phyloP scores from a whole-genome alignment of 2,113 vertebrate genomes.

The Gasterosteus aculeatus region DNA sequence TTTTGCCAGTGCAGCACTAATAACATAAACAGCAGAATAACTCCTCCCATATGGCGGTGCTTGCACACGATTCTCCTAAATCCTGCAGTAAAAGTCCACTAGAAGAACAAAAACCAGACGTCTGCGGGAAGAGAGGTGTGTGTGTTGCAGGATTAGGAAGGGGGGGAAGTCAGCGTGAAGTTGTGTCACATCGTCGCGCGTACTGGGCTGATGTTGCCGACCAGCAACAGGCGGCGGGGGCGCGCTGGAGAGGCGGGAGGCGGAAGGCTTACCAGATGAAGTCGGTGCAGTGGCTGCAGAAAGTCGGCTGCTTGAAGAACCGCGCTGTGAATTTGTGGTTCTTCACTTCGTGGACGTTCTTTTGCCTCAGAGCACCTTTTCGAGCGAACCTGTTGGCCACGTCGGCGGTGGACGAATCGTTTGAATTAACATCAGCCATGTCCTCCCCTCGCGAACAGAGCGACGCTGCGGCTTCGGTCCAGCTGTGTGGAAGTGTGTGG shows the following conservation, averaged over 20 bases:
- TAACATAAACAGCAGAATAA: constrained; percentile 23
- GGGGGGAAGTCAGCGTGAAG: constrained; percentile 32
- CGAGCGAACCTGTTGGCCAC: constrained; percentile 89
- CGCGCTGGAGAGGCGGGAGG: constrained; percentile 22
- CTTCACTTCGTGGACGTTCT: constrained; percentile 89
- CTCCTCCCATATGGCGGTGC: constrained; percentile 49
- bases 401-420: constrained; percentile 85
- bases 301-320: constrained; percentile 91
- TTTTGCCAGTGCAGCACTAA: neutral
- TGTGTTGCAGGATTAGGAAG: neutral
- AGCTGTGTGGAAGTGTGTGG: neutral
- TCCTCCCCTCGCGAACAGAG: constrained; percentile 12
- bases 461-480: constrained; percentile 21
- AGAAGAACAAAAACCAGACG: neutral
- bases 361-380: constrained; percentile 89
- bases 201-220: constrained; percentile 42
- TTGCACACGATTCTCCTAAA: neutral
- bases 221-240: constrained; percentile 69
- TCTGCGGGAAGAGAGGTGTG: neutral
- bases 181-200: constrained; percentile 52
- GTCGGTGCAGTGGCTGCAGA: constrained; percentile 90
- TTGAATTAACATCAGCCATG: constrained; percentile 89
- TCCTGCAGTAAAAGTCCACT: neutral
- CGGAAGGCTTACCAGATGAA: constrained; percentile 85
- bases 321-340: constrained; percentile 88